Conservation (phyloP, 2,113 vertebrate genomes). For the Cyprinodon tularosa region DNA sequence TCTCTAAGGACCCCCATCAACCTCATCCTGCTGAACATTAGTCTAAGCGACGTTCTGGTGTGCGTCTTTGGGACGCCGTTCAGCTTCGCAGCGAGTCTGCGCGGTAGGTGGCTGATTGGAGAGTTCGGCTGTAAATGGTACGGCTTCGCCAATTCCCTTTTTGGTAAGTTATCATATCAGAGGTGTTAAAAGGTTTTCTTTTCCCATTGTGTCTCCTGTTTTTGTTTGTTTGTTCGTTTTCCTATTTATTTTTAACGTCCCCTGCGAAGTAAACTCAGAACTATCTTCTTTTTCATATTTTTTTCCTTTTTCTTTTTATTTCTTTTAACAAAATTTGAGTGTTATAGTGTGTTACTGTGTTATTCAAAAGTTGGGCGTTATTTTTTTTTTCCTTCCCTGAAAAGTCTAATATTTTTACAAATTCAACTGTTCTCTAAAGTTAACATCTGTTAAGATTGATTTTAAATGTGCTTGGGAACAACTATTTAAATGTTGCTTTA, state of each 20-base stretch:
- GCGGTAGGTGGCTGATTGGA: slow-evolving; percentile 76
- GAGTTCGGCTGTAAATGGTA: slow-evolving; percentile 77
- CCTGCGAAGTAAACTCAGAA: not conserved
- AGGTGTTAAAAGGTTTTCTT: not conserved
- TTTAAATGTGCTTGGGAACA: too few species aligned
- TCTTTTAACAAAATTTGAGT: not conserved
- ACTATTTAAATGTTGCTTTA: too few species aligned
- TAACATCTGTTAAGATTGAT: too few species aligned
- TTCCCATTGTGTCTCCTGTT: not conserved
- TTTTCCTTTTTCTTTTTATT: not conserved
- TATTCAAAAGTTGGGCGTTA: too few species aligned
- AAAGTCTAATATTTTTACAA: too few species aligned
- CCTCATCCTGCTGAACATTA: slow-evolving; percentile 81
- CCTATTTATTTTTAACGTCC: not conserved
- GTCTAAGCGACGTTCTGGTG: slow-evolving; percentile 77
- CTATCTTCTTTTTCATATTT: not conserved
- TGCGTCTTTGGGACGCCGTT: slow-evolving; percentile 78
- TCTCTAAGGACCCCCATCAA: slow-evolving; percentile 78
- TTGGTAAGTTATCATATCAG: slow-evolving; percentile 67
- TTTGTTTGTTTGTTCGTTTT: not conserved
- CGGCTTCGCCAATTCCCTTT: slow-evolving; percentile 81
- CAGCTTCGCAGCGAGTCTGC: slow-evolving; percentile 79
- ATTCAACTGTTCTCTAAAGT: too few species aligned
- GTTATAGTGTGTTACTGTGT: too few species aligned
- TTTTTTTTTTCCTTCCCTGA: too few species aligned